These are phyloP conservation scores for Tinamus major DNA, from an alignment of 2,797 vertebrate species.

Conservation along the genomic window DNA sequence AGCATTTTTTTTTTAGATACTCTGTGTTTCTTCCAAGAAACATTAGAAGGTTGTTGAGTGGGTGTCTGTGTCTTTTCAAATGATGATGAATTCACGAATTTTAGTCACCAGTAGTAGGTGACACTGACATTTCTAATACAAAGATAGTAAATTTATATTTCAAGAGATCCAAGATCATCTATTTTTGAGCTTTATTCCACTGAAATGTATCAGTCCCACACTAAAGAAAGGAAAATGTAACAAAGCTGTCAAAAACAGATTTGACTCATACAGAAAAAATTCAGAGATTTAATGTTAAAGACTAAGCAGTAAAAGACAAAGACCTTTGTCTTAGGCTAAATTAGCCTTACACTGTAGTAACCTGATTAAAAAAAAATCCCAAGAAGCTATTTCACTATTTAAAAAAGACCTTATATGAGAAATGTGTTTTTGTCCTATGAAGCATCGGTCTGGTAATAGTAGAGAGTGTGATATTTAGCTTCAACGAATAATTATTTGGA, in stretches of 20 bases:
- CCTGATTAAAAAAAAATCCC: neutral
- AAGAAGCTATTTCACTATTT: neutral
- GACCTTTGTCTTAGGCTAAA: neutral
- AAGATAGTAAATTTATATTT: neutral
- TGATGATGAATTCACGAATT: neutral
- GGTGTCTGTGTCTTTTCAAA: neutral
- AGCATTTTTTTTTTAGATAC: neutral
- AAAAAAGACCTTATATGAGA: neutral
- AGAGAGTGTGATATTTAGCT: neutral
- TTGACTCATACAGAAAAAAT: neutral
- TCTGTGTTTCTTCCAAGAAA: neutral
- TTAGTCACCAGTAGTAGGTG: neutral
- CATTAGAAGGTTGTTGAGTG: neutral
- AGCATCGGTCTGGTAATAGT: neutral
- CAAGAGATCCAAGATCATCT: neutral
- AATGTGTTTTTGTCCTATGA: neutral
- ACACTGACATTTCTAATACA: neutral
- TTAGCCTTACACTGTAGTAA: neutral
- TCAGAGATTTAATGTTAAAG: neutral
- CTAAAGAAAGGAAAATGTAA: neutral
- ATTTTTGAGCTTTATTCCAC: neutral
- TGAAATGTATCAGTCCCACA: neutral
- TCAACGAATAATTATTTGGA: neutral
- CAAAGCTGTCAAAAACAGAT: neutral
- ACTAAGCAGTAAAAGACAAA: neutral